A percentile compares a stretch with the other conserved stretches of the same genome.
phyloP scores from a whole-genome alignment of 2,113 vertebrate genomes.

The Malurus melanocephalus region DNA sequence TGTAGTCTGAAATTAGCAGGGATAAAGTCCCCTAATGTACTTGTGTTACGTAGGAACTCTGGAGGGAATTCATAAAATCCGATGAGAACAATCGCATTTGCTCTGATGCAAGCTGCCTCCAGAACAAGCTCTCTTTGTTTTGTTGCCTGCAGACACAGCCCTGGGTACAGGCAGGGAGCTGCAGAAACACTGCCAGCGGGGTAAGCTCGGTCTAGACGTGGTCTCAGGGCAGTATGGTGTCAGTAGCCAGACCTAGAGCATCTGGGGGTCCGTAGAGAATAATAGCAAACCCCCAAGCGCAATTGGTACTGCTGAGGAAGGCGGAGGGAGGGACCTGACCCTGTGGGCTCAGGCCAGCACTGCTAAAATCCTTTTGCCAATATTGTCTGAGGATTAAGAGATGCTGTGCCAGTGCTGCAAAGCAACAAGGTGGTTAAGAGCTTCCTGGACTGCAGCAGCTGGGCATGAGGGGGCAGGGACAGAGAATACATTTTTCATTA shows the following conservation, averaged over 20 bases:
- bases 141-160: neutral
- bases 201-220: neutral
- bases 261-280: rapidly evolving
- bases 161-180: neutral
- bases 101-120: conserved; percentile 25
- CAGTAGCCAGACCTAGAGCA: neutral
- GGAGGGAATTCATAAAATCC: conserved; percentile 32
- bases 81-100: conserved; percentile 40
- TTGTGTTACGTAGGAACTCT: neutral
- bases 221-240: neutral
- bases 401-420: neutral
- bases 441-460: neutral
- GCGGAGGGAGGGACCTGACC: neutral
- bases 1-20: conserved; percentile 32
- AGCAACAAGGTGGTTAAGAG: neutral
- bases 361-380: neutral
- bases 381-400: neutral
- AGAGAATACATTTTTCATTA: neutral
- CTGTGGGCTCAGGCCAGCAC: neutral
- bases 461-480: rapidly evolving
- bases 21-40: conserved; percentile 31
- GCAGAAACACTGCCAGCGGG: rapidly evolving
- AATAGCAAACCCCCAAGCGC: neutral
- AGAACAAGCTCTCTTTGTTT: conserved; percentile 15
- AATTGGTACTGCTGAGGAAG: neutral